Base-by-base conservation (phyloP, 1,140 invertebrate species). In the Calliopsis andreniformis region DNA sequence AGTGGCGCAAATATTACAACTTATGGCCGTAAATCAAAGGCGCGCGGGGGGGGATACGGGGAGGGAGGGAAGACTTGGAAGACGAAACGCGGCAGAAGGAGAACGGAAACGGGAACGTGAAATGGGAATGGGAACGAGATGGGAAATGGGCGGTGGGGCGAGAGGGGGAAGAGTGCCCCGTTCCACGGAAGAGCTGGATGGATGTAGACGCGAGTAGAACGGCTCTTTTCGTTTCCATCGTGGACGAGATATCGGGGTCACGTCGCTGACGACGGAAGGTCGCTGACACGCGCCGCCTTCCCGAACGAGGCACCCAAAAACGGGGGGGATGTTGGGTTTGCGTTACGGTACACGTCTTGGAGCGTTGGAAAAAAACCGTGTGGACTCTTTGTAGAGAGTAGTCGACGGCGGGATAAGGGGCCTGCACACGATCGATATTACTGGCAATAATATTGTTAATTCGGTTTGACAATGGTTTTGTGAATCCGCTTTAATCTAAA, bases 1-100 rank as follows among this genome's bases (percentile, higher is more conserved):
- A 91, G 89, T 89, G 89, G 89, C 87, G 88, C 90, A 91, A 91
- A 91, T 91, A 91, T 90, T 91, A 90, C 89, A 91, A 91, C 89
- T 91, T 89, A 89, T 87, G 85, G 86, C 83, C 86, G 89, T 90
- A 90, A 90, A 90, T 89, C 85, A 90, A 87, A 86, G 76, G 68
- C 3, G 10, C 30, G 16, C 8, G 7, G 4, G 1, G 28, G 1
- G 18, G 30, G 30, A 14, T 18, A 28, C 8, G 55, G 18, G 66
- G 62, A 66, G 73, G 71, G 72, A 68, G 67, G 58, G 58, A 43
- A 39, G 43, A 23, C 56, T 28, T 20, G 43, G 59, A 56, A 51
- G 30, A 79, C 32, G 55, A 47, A 45, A 56, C 14, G 8, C 8
- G 18, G 51, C 66, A n/a, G 42, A 68, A 32, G 23, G 59, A 30